phyloP scores from a whole-genome alignment of 1,140 invertebrate species.

The Leptopilina boulardi region DNA sequence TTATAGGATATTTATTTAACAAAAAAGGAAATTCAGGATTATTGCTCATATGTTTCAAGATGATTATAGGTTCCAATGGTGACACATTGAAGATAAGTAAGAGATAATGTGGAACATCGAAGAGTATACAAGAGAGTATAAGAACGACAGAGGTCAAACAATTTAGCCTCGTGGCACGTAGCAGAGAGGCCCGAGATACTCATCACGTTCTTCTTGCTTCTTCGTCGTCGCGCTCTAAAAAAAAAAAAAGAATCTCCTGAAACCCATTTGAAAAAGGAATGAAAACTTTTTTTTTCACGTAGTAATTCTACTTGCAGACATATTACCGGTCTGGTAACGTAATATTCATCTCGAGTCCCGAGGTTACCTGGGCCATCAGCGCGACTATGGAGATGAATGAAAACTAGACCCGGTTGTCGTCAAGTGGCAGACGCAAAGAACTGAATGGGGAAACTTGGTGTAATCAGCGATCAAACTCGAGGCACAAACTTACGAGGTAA shows the following conservation, averaged over 20 bases:
- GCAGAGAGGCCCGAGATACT: slow-evolving; percentile 63
- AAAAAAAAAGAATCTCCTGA: neutral
- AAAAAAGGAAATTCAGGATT: neutral
- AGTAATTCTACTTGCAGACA: slow-evolving; percentile 35
- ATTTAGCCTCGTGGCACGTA: slow-evolving; percentile 69
- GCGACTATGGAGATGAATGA: slow-evolving; percentile 69
- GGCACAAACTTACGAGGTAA: slow-evolving; percentile 44
- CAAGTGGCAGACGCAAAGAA: slow-evolving; percentile 61
- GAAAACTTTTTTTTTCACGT: slow-evolving; percentile 11
- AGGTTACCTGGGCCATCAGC: slow-evolving; percentile 68
- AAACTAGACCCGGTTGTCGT: slow-evolving; percentile 63
- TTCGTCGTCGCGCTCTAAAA: slow-evolving; percentile 54
- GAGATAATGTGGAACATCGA: slow-evolving; percentile 49
- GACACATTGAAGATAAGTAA: slow-evolving; percentile 48
- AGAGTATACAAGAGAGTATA: slow-evolving; percentile 37
- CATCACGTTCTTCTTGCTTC: slow-evolving; percentile 61
- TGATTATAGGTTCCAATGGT: slow-evolving; percentile 41
- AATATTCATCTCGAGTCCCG: slow-evolving; percentile 68
- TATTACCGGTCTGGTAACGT: slow-evolving; percentile 60
- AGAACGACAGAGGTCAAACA: slow-evolving; percentile 62
- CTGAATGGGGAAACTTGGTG: slow-evolving; percentile 64
- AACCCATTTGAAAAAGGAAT: slow-evolving; percentile 37
- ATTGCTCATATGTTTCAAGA: neutral
- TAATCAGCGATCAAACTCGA: slow-evolving; percentile 44
- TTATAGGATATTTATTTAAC: neutral